Evolutionary conservation across 2,113 vertebrate genomes (phyloP), one percentile per base, ranked within the genome.

Genomic region (Corydoras maculifer): DNA sequence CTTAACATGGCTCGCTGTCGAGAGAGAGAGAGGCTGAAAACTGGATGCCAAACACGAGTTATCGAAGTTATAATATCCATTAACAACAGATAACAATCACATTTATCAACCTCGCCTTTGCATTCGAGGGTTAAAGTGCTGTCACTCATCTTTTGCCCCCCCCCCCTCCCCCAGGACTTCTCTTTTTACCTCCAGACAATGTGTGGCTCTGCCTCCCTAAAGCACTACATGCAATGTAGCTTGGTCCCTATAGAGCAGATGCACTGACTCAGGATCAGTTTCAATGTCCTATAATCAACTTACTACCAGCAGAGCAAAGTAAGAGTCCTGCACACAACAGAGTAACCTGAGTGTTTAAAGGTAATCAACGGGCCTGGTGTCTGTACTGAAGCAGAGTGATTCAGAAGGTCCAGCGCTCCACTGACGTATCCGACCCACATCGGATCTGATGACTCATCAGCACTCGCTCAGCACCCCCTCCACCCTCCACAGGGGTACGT

Each of bases 371-470:
- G 65, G 62, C 32, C 32, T 13, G 13, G 0, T 65, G 53, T 50
- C 25, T 18, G 2, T 61, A n/a, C 32, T 15, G 12, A n/a, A 65
- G 62, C 54, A 11, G 15, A 57, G 66, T 30, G 72, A 72, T 48
- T 77, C 65, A 68, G 75, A 54, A 73, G 12, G 62, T 32, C 67
- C 65, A 78, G 67, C 70, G 61, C 57, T 63, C 58, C 55, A 66
- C 32, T 50, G 18, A 31, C 18, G 43, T 59, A 67, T 25, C 30
- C 13, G 31, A 49, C 11, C 49, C 70, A 57, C 51, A 1, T 49
- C 14, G 6, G 62, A 7, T 14, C 25, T 11, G 62, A 70, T 70
- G 61, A 68, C 57, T 58, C 68, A 73, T 35, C 0, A 9, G 18
- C 18, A 25, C 31, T 31, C 62, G 5, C 51, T 55, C 62, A 53